Conservation (phyloP, 30 jellyfish, hydroid and myxozoan species). For the Hydractinia symbiolongicarpus region DNA sequence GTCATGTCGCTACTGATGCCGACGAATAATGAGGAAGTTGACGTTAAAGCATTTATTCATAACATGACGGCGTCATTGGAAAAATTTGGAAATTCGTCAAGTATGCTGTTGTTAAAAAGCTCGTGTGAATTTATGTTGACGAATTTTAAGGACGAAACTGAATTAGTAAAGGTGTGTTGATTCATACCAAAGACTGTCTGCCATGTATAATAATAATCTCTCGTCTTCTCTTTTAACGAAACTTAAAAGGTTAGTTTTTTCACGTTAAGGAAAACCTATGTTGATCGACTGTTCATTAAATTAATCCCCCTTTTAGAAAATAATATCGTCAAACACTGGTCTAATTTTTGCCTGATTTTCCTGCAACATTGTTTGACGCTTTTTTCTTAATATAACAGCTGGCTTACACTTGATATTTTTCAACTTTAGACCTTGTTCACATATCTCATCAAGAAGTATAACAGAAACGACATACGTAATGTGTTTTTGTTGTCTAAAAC, state of each 20-base stretch:
- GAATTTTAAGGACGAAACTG: constrained; percentile 32
- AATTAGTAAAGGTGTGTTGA: constrained; percentile 29
- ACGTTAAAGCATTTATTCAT: constrained; percentile 35
- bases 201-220: too few species aligned
- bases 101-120: constrained; percentile 40
- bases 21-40: constrained; percentile 1
- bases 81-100: constrained; percentile 40
- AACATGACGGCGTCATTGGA: constrained; percentile 27
- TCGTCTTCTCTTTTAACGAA: too few species aligned
- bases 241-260: too few species aligned
- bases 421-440: constrained; percentile 39
- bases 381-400: too few species aligned
- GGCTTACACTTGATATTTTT: too few species aligned
- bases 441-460: constrained; percentile 31
- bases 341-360: too few species aligned
- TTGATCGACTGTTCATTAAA: too few species aligned
- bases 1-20: constrained; percentile 62
- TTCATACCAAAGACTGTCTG: too few species aligned
- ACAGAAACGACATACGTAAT: constrained; percentile 51
- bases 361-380: too few species aligned
- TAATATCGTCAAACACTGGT: too few species aligned
- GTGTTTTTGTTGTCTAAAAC: constrained; percentile 36
- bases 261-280: too few species aligned
- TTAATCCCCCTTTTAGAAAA: too few species aligned
- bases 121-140: constrained; percentile 45